A percentile compares a stretch with the other conserved stretches of the same genome.
Evolutionary conservation across 2,888 invertebrate species (phyloP).

Genomic region (Brenthis hecate): DNA sequence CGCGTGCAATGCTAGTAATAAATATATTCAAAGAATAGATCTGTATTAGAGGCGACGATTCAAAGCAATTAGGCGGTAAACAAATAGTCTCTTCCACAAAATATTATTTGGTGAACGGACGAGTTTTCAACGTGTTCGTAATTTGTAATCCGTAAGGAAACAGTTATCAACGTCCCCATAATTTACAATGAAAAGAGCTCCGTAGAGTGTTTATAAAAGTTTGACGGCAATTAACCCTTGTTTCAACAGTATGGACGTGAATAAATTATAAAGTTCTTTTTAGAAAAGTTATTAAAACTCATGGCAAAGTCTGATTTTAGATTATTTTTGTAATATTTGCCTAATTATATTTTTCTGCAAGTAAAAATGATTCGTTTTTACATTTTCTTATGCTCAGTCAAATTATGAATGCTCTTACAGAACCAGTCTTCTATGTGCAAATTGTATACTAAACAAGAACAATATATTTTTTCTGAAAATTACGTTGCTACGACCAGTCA

Average conservation of each 20-base stretch:
- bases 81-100: conserved; percentile 27
- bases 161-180: conserved; percentile 26
- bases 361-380: not conserved
- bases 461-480: not conserved
- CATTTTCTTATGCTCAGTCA: not conserved
- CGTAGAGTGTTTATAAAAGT: conserved; percentile 37
- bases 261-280: conserved; percentile 41
- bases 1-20: not conserved
- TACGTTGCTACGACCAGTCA: not conserved
- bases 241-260: conserved; percentile 35
- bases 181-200: conserved; percentile 31
- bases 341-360: conserved; percentile 26
- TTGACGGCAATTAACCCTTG: conserved; percentile 38
- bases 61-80: conserved; percentile 36
- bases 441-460: not conserved
- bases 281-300: conserved; percentile 32
- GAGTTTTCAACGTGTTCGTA: conserved; percentile 26
- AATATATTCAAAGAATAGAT: conserved; percentile 28
- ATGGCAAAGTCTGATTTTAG: conserved; percentile 27
- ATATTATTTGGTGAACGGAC: conserved; percentile 17
- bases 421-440: not conserved
- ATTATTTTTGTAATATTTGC: conserved; percentile 33
- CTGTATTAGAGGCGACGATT: conserved; percentile 24
- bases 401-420: conserved; percentile 3
- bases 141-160: conserved; percentile 31